phyloP scores from a whole-genome alignment of 2,888 invertebrate species.

The Ommatoiulus sabulosus region DNA sequence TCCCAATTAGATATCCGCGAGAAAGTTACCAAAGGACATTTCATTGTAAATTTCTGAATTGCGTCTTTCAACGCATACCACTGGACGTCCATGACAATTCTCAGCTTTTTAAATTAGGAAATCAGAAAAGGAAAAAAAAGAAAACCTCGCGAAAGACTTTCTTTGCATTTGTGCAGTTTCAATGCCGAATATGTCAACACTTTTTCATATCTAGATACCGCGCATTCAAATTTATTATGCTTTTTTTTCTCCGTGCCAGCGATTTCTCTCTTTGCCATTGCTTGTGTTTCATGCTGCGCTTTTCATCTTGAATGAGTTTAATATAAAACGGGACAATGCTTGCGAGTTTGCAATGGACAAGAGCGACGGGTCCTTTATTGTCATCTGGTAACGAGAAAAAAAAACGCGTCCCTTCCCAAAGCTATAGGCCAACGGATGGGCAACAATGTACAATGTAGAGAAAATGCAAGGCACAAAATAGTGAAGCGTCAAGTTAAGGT shows the following conservation, averaged over 20 bases:
- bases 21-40: neutral
- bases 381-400: constrained; percentile 37
- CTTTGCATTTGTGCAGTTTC: neutral
- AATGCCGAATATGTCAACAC: constrained; percentile 13
- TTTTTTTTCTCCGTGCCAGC: neutral
- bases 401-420: constrained; percentile 13
- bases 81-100: constrained; percentile 17
- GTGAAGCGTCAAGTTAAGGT: constrained; percentile 48
- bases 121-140: constrained; percentile 17
- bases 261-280: constrained; percentile 47
- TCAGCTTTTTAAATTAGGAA: neutral
- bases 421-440: constrained; percentile 44
- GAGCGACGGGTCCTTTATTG: constrained; percentile 48
- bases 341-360: constrained; percentile 45
- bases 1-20: neutral
- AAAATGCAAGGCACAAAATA: constrained; percentile 22
- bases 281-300: constrained; percentile 54
- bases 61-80: neutral
- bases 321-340: constrained; percentile 38
- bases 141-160: neutral
- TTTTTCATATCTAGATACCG: constrained; percentile 40
- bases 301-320: constrained; percentile 53
- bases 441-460: constrained; percentile 36
- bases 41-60: neutral
- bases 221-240: constrained; percentile 44